Conservation (phyloP, 2,888 invertebrate species). For the Megamerina dolium region DNA sequence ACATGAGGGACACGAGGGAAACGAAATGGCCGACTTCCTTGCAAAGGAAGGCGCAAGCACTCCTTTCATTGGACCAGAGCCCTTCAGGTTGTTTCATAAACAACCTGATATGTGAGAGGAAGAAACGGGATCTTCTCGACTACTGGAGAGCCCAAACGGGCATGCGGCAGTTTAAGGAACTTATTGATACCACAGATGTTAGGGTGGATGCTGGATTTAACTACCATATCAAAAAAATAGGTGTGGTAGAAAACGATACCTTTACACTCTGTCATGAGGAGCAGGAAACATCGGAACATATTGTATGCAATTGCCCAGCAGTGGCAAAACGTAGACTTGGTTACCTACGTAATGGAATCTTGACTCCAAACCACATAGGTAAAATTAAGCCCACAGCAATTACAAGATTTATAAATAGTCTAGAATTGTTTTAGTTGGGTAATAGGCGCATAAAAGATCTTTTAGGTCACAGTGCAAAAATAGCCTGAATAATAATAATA, state of each 20-base stretch:
- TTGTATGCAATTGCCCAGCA: background rate
- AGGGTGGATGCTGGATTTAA: background rate
- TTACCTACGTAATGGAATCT: background rate
- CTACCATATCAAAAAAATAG: background rate
- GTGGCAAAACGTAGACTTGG: background rate
- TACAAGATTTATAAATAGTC: background rate
- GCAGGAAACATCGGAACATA: background rate
- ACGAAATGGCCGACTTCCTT: too few species aligned
- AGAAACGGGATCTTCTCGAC: background rate
- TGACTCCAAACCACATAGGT: background rate
- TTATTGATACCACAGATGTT: background rate
- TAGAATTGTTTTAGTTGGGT: background rate
- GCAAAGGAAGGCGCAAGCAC: too few species aligned
- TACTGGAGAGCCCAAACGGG: background rate
- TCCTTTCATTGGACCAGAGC: too few species aligned
- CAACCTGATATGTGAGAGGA: background rate
- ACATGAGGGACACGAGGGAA: too few species aligned
- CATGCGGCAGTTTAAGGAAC: background rate
- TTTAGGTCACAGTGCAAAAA: background rate
- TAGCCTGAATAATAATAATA: background rate
- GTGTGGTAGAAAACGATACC: background rate
- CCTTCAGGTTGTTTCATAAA: too few species aligned
- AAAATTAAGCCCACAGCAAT: background rate
- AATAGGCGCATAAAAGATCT: background rate
- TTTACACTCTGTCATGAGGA: background rate